Evolutionary conservation across 2,113 vertebrate genomes (phyloP).

Genomic region (Eretmochelys imbricata): DNA sequence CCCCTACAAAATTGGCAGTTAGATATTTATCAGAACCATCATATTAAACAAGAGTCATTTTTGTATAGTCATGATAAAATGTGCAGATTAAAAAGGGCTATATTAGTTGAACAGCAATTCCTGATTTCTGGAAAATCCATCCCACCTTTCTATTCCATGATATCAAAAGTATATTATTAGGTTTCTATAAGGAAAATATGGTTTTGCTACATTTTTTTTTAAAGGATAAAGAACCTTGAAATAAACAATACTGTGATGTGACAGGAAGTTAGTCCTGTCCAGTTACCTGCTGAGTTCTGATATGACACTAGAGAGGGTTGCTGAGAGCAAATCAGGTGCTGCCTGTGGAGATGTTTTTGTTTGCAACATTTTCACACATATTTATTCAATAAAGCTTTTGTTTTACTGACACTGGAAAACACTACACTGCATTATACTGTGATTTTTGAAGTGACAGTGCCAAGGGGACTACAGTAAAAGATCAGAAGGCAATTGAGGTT

Average conservation of each 20-base stretch:
- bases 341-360: conserved; percentile 78
- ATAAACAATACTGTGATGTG: conserved; percentile 40
- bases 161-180: conserved; percentile 20
- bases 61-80: neutral
- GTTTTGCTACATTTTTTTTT: neutral
- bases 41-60: conserved; percentile 16
- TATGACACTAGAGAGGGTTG: conserved; percentile 62
- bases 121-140: conserved; percentile 41
- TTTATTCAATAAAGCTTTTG: conserved; percentile 84
- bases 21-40: conserved; percentile 9
- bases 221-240: conserved; percentile 65
- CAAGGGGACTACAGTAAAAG: conserved; percentile 73
- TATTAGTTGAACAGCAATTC: conserved; percentile 44
- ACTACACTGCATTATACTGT: conserved; percentile 69
- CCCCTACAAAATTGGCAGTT: neutral
- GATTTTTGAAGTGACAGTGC: conserved; percentile 80
- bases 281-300: conserved; percentile 61
- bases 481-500: conserved; percentile 76
- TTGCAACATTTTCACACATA: conserved; percentile 81
- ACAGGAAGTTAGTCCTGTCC: conserved; percentile 70
- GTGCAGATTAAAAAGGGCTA: conserved; percentile 35
- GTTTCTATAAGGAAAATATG: conserved; percentile 15
- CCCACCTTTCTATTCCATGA: conserved; percentile 56
- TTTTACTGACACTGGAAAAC: conserved; percentile 76
- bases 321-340: conserved; percentile 70